Evolutionary conservation across 1,140 invertebrate species (phyloP), one percentile per base, ranked within the genome.

Genomic region (Samia ricini): DNA sequence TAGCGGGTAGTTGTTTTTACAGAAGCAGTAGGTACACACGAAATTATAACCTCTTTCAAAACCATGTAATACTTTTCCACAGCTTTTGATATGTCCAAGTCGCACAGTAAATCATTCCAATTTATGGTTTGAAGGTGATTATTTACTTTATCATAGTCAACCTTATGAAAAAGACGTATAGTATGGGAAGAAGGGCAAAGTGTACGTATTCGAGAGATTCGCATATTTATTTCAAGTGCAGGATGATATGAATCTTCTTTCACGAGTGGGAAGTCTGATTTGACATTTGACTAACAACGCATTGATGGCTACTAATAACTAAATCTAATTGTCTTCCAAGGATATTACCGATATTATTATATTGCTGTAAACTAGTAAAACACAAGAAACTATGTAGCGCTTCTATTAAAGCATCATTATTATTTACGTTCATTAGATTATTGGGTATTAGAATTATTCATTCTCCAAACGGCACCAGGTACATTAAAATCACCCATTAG

Each of bases 401-500:
- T 15, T 51, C 10, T 20, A 36, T 8, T 18, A 63, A 49, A 49
- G 19, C 6, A 49, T n/a, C 65, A 71, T 0, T 36, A 50, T n/a
- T 26, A 26, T 26, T 26, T 8, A 26, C 26, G 8, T 26, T 26
- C 8, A 26, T 26, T 4, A 26, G 26, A 26, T 26, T 8, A 26
- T n/a, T n/a, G n/a, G n/a, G 8, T 26, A 26, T 26, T 26, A 26
- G 26, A 3, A 26, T 26, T 8, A 26, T 26, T 26, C 4, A 8
- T 26, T 26, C 26, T 26, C 26, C 26, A 26, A 26, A 26, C 26
- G 5, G 69, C 69, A 49, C n/a, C 23, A 7, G 63, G 21, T 33
- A 71, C 57, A 60, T 65, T 71, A 54, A 71, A 71, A 57, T 71
- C 69, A 10, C 69, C 69, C n/a, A 63, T 18, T 33, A 49, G 15